phyloP scores from a whole-genome alignment of 2,888 invertebrate genomes.

The Eubasilissa splendida region DNA sequence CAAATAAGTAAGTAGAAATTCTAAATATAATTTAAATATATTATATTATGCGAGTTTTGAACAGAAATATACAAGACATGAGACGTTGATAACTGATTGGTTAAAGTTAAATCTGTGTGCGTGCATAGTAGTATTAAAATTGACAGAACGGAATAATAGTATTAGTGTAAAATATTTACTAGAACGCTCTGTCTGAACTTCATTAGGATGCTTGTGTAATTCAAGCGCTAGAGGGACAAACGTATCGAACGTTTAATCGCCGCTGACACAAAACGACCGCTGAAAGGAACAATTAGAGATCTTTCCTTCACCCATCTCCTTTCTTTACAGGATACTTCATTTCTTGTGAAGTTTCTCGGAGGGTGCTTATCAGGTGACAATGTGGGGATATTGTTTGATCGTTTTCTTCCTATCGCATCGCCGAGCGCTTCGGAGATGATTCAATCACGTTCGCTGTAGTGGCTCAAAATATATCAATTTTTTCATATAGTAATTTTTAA shows the following conservation, averaged over 20 bases:
- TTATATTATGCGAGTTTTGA: too few relatives aligned
- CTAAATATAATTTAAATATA: too few relatives aligned
- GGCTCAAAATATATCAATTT: too few relatives aligned
- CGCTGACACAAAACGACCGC: conserved; percentile 39
- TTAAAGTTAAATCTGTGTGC: too few relatives aligned
- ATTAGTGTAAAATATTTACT: background rate
- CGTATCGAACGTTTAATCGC: conserved; percentile 40
- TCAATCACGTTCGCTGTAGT: background rate
- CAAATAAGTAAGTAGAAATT: too few relatives aligned
- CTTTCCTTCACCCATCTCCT: conserved; percentile 40
- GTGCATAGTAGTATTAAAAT: too few relatives aligned
- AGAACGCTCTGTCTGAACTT: background rate
- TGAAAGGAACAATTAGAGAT: conserved; percentile 54
- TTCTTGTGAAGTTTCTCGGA: conserved; percentile 2
- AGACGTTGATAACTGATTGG: too few relatives aligned
- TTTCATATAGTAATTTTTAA: too few relatives aligned
- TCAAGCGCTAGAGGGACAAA: conserved; percentile 14
- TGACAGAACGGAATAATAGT: too few relatives aligned
- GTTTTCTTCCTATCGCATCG: background rate
- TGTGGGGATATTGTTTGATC: conserved; percentile 14
- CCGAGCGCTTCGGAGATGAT: background rate
- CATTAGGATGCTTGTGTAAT: background rate
- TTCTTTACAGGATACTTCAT: conserved; percentile 35
- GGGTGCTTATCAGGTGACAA: conserved; percentile 37
- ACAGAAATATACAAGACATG: too few relatives aligned